Conservation (phyloP, 2,797 vertebrate species). For the Salmo trutta region DNA sequence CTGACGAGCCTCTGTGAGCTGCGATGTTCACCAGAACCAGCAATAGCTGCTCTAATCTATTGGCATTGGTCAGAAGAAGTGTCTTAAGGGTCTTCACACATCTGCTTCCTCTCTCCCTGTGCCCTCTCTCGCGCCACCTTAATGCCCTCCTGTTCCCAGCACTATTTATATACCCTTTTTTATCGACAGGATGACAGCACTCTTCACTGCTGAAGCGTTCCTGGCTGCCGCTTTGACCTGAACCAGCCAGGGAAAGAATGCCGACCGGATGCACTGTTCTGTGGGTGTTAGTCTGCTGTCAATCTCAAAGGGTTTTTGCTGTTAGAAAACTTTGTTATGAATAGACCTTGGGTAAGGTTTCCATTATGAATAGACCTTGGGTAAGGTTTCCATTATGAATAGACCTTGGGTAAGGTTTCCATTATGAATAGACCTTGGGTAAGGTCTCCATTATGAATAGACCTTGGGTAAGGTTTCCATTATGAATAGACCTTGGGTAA, state of each 20-base stretch:
- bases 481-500: no score
- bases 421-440: no score
- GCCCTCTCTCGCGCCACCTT: slow-evolving; percentile 14
- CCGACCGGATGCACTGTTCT: background rate
- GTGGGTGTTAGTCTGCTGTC: background rate
- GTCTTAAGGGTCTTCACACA: slow-evolving; percentile 18
- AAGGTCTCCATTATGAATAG: no score
- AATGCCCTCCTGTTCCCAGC: slow-evolving; percentile 22
- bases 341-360: no score
- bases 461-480: no score
- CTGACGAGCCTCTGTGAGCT: background rate
- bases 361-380: no score
- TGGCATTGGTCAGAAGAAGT: no score
- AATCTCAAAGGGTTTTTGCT: no score
- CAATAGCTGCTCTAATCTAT: background rate
- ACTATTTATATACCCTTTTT: slow-evolving; percentile 39
- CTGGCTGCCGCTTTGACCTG: slow-evolving; percentile 15
- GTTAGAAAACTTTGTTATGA: no score
- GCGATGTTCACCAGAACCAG: background rate
- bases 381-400: no score
- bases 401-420: no score
- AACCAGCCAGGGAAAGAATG: slow-evolving; percentile 11
- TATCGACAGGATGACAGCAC: slow-evolving; percentile 16
- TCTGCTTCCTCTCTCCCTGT: slow-evolving; percentile 27
- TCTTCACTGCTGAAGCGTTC: slow-evolving; percentile 19